Evolutionary conservation across 1,140 invertebrate species (phyloP), one percentile per base, ranked within the genome.

Genomic region (Macrobrachium rosenbergii): DNA sequence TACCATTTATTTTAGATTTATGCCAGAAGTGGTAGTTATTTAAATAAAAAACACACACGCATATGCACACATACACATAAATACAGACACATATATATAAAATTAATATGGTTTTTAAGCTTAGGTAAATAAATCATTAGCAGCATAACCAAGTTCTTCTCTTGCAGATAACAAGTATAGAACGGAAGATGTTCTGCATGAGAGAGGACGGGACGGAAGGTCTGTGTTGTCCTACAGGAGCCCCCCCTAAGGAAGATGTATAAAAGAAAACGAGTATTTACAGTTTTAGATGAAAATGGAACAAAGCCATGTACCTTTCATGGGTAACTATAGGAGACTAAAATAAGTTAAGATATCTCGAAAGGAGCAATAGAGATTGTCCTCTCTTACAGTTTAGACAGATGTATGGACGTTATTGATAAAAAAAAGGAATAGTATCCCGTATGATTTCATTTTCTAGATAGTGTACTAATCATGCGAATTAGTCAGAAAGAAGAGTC

Each of bases 111-210:
- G 6, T 58, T 6, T 28, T 59, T 14, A n/a, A 87, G 43, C 45
- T 87, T 10, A 37, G 58, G 7, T 86, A 3, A 37, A 52, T 52
- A 52, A 52, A 52, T 10, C 59, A 37, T 28, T 7, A 43, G 21
- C 45, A 2, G n/a, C 23, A 7, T 77, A 85, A 19, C 60, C 60
- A 43, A 5, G 59, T n/a, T 21, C 45, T 82, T 19, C 11, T 76
- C n/a, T 77, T 84, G 0, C 84, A 87, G 84, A 69, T 87, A 12
- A 75, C 84, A n/a, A 37, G 62, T n/a, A 75, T 81, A 21, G 84
- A 87, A 59, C n/a, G 69, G 69, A 81, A 81, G 64, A 14, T 87
- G 11, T 87, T 87, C 69, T 87, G 84, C 60, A 87, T 87, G 12
- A 67, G 58, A 14, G 84, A 87, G 21, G 84, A 87, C 59, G 84